Percentiles rank a stretch among this genome's conserved stretches.
phyloP scores from a whole-genome alignment of 2,797 vertebrate species.

The Anolis apletophallus region DNA sequence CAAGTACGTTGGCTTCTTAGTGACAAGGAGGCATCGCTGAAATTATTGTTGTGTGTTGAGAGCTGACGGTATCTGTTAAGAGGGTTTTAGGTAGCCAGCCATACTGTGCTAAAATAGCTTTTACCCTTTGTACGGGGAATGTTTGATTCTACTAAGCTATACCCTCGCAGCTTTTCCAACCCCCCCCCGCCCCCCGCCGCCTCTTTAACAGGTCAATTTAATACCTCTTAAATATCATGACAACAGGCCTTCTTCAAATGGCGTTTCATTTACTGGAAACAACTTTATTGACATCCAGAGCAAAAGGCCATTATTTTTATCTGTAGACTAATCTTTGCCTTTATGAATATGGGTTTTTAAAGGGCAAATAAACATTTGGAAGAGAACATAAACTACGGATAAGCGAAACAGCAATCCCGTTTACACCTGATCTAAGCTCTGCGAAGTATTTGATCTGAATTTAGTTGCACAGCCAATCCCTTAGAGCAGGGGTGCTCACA shows the following conservation, averaged over 20 bases:
- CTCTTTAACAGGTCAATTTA: conserved; percentile 12
- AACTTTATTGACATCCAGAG: conserved; percentile 10
- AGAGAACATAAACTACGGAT: neutral
- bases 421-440: conserved; percentile 45
- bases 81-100: conserved; percentile 22
- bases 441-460: conserved; percentile 37
- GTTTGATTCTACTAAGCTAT: conserved; percentile 18
- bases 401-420: conserved; percentile 16
- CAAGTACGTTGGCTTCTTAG: conserved; percentile 11
- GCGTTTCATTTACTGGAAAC: conserved; percentile 39
- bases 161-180: neutral
- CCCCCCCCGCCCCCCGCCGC: no score
- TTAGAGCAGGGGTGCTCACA: no score
- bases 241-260: neutral
- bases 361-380: neutral
- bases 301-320: conserved; percentile 34
- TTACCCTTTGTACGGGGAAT: conserved; percentile 23
- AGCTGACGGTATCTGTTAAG: neutral
- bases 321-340: neutral
- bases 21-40: neutral
- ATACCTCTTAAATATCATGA: neutral
- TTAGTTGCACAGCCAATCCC: conserved; percentile 16
- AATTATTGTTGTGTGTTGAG: conserved; percentile 33
- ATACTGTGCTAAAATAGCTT: conserved; percentile 25
- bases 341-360: conserved; percentile 10